These are phyloP conservation scores for Thaumatotibia leucotreta DNA, from an alignment of 1,140 invertebrate species.

Conservation along the genomic window DNA sequence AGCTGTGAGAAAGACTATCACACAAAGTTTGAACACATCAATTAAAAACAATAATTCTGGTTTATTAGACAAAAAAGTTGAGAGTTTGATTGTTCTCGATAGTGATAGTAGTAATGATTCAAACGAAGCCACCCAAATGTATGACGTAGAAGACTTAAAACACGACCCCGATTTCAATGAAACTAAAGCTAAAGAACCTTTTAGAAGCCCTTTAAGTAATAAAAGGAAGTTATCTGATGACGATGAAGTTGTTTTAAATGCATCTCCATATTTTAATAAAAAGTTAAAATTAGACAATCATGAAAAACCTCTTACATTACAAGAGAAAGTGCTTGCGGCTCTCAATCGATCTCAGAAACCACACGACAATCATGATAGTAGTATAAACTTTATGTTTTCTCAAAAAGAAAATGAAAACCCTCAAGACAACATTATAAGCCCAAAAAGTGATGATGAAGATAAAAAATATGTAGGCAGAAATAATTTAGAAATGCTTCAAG, in stretches of 20 bases:
- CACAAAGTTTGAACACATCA: background rate
- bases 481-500: constrained; percentile 43
- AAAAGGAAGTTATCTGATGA: constrained; percentile 53
- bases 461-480: constrained; percentile 18
- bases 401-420: constrained; percentile 57
- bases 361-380: constrained; percentile 24
- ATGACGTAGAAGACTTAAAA: constrained; percentile 24
- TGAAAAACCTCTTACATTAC: constrained; percentile 30
- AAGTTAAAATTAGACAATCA: constrained; percentile 43
- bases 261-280: constrained; percentile 61
- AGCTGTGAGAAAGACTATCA: constrained; percentile 38
- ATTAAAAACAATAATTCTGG: constrained; percentile 10
- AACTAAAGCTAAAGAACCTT: background rate
- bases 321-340: constrained; percentile 52
- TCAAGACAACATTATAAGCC: background rate
- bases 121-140: constrained; percentile 33
- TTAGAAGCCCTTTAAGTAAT: constrained; percentile 13
- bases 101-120: constrained; percentile 58
- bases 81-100: constrained; percentile 49
- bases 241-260: constrained; percentile 21
- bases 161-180: constrained; percentile 4
- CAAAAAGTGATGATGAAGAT: constrained; percentile 22
- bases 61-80: constrained; percentile 19
- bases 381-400: constrained; percentile 28
- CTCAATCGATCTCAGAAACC: constrained; percentile 36